Evolutionary conservation across 2,797 vertebrate species (phyloP), one percentile per base, ranked within the genome.

Genomic region (Melopsittacus undulatus): DNA sequence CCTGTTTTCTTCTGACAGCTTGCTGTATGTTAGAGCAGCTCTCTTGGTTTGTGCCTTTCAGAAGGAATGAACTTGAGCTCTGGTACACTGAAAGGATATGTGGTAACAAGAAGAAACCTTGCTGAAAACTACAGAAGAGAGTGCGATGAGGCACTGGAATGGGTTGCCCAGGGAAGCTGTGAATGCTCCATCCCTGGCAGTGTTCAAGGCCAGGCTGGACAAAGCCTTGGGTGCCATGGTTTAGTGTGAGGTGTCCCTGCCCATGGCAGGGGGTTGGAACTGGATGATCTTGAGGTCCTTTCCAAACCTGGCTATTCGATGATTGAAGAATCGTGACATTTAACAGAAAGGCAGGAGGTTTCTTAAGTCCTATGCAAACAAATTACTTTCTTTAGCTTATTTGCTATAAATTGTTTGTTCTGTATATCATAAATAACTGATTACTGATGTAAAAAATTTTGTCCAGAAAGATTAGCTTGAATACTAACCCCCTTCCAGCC

Each of bases 71-170:
- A 26, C 19, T n/a, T n/a, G 15, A 34, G 22, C 24, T 20, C 3
- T 46, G 29, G 15, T 32, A 11, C 11, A 1, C 7, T 30, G 59
- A 51, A 56, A 51, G 48, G 40, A 38, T 9, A 2, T 0, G 1
- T 16, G 22, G 1, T 11, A 76, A 27, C 4, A 46, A 10, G 15
- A 17, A 51, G 49, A 23, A 77, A 27, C 18, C 5, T 51, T 48
- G 42, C 38, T 49, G 38, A 34, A 36, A 87, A 22, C 36, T 18
- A 11, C 59, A 49, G 27, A 20, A 27, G 46, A 18, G 63, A 61
- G 15, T 16, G 32, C 22, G 4, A 23, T 46, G 46, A 23, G 11
- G 11, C 45, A 46, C 45, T 46, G 45, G 45, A 46, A 46, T 46
- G 21, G 45, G 45, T 46, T 46, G 21, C 45, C 45, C 11, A 46